Evolutionary conservation across 2,888 invertebrate species (phyloP).

Genomic region (Thymelicus lineola): DNA sequence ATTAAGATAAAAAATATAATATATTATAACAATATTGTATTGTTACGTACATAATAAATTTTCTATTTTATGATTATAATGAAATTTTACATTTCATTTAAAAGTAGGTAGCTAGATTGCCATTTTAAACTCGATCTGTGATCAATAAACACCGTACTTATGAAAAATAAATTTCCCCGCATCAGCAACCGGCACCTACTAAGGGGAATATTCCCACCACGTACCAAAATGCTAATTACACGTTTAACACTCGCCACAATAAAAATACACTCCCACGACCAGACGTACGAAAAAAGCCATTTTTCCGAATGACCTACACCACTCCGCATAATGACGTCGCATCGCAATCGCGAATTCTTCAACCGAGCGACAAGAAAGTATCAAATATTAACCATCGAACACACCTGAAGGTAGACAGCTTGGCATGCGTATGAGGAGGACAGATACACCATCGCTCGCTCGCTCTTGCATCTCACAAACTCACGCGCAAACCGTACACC

Average conservation of each 20-base stretch:
- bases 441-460: conserved; percentile 51
- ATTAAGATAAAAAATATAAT: too few species aligned
- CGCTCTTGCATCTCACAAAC: conserved; percentile 41
- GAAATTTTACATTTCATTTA: too few species aligned
- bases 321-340: conserved; percentile 59
- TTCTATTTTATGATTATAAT: too few species aligned
- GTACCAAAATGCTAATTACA: conserved; percentile 25
- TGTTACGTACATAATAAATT: too few species aligned
- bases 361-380: conserved; percentile 75
- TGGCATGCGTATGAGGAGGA: conserved; percentile 79
- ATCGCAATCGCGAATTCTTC: conserved; percentile 61
- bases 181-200: too few species aligned
- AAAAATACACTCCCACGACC: conserved; percentile 47
- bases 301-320: conserved; percentile 52
- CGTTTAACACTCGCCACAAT: conserved; percentile 50
- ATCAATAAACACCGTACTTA: neutral
- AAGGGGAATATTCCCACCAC: conserved; percentile 4
- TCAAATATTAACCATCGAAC: conserved; percentile 81
- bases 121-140: neutral
- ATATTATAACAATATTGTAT: too few species aligned
- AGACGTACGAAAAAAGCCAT: conserved; percentile 48
- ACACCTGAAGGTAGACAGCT: conserved; percentile 77
- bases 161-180: neutral
- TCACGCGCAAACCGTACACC: conserved; percentile 44
- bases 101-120: too few species aligned